Conservation (phyloP, 2,888 invertebrate species). For the Anarsia innoxiella region DNA sequence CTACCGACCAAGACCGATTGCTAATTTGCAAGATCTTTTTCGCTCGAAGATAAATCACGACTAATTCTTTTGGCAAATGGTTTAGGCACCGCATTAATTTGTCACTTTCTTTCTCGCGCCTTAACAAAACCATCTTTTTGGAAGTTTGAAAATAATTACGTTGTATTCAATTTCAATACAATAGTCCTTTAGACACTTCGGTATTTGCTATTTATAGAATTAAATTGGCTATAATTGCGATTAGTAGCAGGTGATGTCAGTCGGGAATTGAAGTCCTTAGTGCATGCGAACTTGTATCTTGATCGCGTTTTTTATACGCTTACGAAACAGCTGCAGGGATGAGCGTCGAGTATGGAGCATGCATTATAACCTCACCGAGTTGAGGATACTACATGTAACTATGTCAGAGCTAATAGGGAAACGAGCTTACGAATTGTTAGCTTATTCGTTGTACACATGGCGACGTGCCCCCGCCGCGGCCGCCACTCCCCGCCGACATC, state of each 20-base stretch:
- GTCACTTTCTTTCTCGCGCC: too few species aligned
- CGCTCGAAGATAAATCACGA: constrained; percentile 38
- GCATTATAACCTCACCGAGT: constrained; percentile 41
- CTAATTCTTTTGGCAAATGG: too few species aligned
- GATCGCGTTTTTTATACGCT: constrained; percentile 38
- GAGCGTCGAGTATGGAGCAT: constrained; percentile 39
- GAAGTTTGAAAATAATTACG: too few species aligned
- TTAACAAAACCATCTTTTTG: too few species aligned
- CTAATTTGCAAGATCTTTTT: constrained; percentile 46
- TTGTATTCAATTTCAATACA: too few species aligned
- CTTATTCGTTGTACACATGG: constrained; percentile 47
- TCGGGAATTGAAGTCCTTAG: constrained; percentile 1
- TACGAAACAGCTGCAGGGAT: constrained; percentile 42
- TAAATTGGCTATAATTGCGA: background rate
- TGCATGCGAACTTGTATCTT: too few species aligned
- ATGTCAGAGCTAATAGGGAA: constrained; percentile 37
- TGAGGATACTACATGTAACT: constrained; percentile 29
- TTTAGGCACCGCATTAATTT: too few species aligned
- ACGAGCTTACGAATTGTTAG: constrained; percentile 41
- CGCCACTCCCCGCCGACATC: constrained; percentile 34
- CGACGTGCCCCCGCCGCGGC: constrained; percentile 45
- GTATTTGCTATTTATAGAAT: too few species aligned
- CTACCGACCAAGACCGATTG: constrained; percentile 46
- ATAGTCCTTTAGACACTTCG: too few species aligned
- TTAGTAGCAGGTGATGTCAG: constrained; percentile 4